Base-by-base conservation (phyloP, 2,888 invertebrate species). In the Hypolimnas misippus region DNA sequence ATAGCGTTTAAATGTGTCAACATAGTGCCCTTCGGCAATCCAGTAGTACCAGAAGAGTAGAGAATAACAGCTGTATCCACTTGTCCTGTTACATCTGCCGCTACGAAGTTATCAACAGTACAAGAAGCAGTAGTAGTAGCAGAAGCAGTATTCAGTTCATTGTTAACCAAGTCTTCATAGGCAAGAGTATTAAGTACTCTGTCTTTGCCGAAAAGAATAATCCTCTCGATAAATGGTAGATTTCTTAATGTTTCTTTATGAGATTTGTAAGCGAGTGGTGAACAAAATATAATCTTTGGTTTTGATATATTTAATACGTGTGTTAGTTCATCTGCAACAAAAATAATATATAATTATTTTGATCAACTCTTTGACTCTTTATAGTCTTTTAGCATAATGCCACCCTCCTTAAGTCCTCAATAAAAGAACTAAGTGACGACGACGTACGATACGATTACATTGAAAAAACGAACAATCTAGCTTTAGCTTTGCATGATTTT, bases 231-330 rank as follows among this genome's bases (percentile, higher is more conserved):
- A 44, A 66, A 76, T 7, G 70, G 66, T 0, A 79, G 25, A 0
- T 72, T 62, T 63, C 73, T 70, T 0, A 87, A 46, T 0, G 73
- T 74, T 46, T 76, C 74, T 1, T 38, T 65, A 38, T 83, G 81
- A 0, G 35, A 52, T 66, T 83, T 77, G 69, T 78, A 84, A 0
- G 74, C 71, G 1, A 44, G 1, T 1, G 81, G 81, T 0, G 89
- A 88, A 40, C 82, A 83, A 56, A 89, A 76, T 0, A 89, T 50
- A 65, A 77, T 75, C 67, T 74, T 78, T 2, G 89, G 89, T 65
- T 86, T 87, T 0, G 87, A 77, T 66, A 89, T 87, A 49, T 72
- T 74, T 16, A 80, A 31, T 0, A 79, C 79, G 67, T 89, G 82
- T 25, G 71, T 74, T 4, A 89, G 38, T 80, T 89, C 89, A 31